Evolutionary conservation across 2,113 vertebrate genomes (phyloP), one percentile per base, ranked within the genome.

Genomic region (Pseudorectes ferrugineus): DNA sequence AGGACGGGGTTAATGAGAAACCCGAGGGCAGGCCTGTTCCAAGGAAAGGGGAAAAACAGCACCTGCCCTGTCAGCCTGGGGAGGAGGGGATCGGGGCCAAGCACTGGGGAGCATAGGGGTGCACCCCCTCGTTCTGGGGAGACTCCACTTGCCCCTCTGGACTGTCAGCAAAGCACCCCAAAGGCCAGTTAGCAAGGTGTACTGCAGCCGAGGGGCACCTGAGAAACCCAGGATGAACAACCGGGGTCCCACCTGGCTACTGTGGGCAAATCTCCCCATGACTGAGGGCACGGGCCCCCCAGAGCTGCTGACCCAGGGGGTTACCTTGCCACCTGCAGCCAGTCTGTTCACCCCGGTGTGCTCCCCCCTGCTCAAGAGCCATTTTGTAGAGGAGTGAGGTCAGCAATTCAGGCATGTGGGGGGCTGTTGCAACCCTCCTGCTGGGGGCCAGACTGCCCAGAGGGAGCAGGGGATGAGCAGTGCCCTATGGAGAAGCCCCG

Each of bases 401-500:
- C 2, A 14, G 51, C 20, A 67, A 28, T 25, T 29, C 40, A 45
- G 9, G 16, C 42, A 23, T 38, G 33, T 13, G 0, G 2, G 24
- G 2, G 51, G 68, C 33, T 62, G 68, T 14, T 67, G 21, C 22
- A 28, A 45, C 12, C 6, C 19, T 76, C 42, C 49, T 38, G 35
- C 57, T 28, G 3, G 7, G 52, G 42, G 36, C 28, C 12, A 9
- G 36, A 24, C 24, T 66, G 54, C 61, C 54, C 38, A 54, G 62
- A 78, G n/a, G 65, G 12, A 63, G 79, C 51, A 58, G 38, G 45
- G 51, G 25, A 25, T 6, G 13, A 67, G 42, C 1, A 12, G 3
- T 10, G 3, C 12, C 18, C 21, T 11, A 3, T 0, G 9, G 63
- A 89, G 26, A 42, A 78, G 61, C 14, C 33, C 31, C 0, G 0